Conservation (phyloP, 2,113 vertebrate genomes). For the Macroglossus sobrinus region DNA sequence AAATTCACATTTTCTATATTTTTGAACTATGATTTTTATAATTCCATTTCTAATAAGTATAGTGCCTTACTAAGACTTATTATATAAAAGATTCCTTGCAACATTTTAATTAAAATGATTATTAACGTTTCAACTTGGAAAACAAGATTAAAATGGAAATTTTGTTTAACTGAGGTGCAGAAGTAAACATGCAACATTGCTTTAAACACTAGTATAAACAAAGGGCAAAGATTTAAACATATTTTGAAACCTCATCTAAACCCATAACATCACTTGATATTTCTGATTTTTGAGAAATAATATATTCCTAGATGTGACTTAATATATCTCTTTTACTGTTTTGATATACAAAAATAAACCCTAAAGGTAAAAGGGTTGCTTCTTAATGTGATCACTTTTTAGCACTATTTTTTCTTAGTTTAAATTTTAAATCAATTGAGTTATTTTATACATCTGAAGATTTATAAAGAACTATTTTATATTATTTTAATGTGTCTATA, state of each 20-base stretch:
- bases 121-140: background rate
- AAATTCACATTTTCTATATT: background rate
- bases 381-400: background rate
- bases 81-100: background rate
- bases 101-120: background rate
- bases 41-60: conserved; percentile 31
- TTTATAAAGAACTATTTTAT: background rate
- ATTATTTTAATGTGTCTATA: background rate
- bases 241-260: background rate
- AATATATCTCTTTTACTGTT: background rate
- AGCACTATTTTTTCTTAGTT: background rate
- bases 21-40: conserved; percentile 1
- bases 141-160: background rate
- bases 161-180: conserved; percentile 31
- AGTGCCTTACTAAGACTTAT: background rate
- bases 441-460: background rate
- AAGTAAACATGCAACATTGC: conserved; percentile 20
- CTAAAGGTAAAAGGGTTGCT: background rate
- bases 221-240: background rate
- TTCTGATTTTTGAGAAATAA: background rate
- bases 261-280: background rate
- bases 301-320: background rate
- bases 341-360: background rate
- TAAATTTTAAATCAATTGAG: background rate
- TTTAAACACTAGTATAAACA: background rate